phyloP scores from a whole-genome alignment of 2,797 vertebrate species.

The Fistularia commersonii region DNA sequence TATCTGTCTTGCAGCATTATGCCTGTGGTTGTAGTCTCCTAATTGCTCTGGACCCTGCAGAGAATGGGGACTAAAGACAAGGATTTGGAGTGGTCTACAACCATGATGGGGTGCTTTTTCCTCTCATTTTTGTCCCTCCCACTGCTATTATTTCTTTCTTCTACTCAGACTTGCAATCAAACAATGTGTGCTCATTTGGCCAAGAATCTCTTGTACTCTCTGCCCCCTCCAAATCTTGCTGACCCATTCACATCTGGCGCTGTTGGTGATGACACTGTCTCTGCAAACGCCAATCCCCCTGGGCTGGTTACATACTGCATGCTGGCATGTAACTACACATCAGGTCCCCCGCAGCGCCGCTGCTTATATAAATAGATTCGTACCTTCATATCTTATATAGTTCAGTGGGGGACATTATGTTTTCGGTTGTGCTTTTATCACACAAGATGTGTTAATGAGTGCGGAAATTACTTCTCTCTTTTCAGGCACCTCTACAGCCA shows the following conservation, averaged over 20 bases:
- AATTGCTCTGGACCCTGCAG: slow-evolving; percentile 72
- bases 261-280: slow-evolving; percentile 8
- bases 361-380: background rate
- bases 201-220: slow-evolving; percentile 29
- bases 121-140: slow-evolving; percentile 3
- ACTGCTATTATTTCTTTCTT: slow-evolving; percentile 19
- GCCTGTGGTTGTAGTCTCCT: slow-evolving; percentile 64
- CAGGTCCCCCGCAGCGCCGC: background rate
- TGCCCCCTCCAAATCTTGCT: slow-evolving; percentile 7
- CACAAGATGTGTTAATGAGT: background rate
- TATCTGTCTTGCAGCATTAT: slow-evolving; percentile 73
- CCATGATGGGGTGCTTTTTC: slow-evolving; percentile 30
- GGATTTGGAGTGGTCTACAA: slow-evolving; percentile 48
- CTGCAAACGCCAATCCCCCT: background rate
- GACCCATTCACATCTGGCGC: slow-evolving; percentile 37
- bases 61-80: slow-evolving; percentile 45
- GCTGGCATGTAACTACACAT: background rate
- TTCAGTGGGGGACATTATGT: background rate
- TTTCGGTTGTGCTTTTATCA: background rate
- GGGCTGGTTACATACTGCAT: slow-evolving; percentile 1
- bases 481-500: slow-evolving; percentile 82
- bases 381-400: too few species aligned
- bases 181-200: slow-evolving; percentile 62
- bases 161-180: slow-evolving; percentile 44
- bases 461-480: slow-evolving; percentile 7